A percentile compares a stretch with the other conserved stretches of the same genome.
These are phyloP conservation scores for Sepiola atlantica DNA, from an alignment of 2,888 invertebrate species.

Conservation along the genomic window DNA sequence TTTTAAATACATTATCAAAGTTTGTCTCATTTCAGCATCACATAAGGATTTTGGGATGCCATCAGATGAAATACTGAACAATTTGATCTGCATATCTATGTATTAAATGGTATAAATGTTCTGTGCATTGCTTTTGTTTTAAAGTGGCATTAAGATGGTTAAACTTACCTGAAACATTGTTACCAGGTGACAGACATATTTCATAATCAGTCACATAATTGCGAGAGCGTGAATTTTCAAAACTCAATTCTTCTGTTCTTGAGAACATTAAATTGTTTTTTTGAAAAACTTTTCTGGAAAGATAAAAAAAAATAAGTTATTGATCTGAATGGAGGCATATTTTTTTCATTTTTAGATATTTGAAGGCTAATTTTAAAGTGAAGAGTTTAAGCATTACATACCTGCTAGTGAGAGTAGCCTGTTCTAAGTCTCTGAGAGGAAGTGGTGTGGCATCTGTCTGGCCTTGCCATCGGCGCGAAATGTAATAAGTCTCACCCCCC, in stretches of 20 bases:
- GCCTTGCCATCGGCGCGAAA: not conserved
- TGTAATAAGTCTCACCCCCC: constrained; percentile 33
- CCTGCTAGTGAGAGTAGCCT: constrained; percentile 36
- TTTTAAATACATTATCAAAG: too few species aligned
- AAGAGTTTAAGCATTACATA: not conserved
- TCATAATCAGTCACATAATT: constrained; percentile 34
- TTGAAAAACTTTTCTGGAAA: constrained; percentile 13
- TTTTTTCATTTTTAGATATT: not conserved
- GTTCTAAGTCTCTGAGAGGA: not conserved
- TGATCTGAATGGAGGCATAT: not conserved
- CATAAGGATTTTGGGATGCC: too few species aligned
- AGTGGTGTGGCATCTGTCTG: constrained; percentile 12
- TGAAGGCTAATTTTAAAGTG: not conserved
- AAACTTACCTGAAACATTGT: not conserved
- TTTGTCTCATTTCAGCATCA: too few species aligned
- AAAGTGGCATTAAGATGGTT: not conserved
- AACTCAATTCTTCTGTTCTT: constrained; percentile 45
- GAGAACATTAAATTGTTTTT: constrained; percentile 33
- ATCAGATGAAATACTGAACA: too few species aligned
- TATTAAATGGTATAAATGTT: too few species aligned
- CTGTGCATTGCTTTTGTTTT: too few species aligned
- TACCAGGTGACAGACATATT: not conserved
- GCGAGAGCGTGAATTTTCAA: constrained; percentile 41
- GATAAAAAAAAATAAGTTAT: not conserved
- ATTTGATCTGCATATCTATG: too few species aligned